Conservation (phyloP, 2,113 vertebrate species). For the Otolemur garnettii region DNA sequence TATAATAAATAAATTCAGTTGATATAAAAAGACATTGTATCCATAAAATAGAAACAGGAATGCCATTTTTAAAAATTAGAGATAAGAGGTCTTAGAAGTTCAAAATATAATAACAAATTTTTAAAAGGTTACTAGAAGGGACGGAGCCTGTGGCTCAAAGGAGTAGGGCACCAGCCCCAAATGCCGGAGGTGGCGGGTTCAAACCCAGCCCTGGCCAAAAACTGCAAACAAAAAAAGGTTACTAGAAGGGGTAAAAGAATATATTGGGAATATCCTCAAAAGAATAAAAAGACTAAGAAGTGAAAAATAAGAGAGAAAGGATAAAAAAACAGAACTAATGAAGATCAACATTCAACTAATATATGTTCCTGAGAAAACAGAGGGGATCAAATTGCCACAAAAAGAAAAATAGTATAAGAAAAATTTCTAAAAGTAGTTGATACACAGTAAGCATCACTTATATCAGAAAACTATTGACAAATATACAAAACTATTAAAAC, state of each 20-base stretch:
- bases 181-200: too few relatives aligned
- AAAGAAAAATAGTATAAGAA: constrained; percentile 55
- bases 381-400: neutral
- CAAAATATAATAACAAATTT: neutral
- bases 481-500: constrained; percentile 36
- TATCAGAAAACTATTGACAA: constrained; percentile 12
- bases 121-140: neutral
- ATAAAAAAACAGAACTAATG: constrained; percentile 2
- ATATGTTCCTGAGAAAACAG: neutral
- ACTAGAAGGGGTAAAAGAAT: constrained; percentile 20
- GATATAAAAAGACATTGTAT: neutral
- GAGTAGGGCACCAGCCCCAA: too few relatives aligned
- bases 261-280: constrained; percentile 28
- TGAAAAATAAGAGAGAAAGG: neutral
- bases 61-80: neutral
- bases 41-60: neutral
- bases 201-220: too few relatives aligned
- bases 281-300: neutral
- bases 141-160: too few relatives aligned
- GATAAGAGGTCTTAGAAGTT: constrained; percentile 31
- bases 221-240: neutral
- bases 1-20: constrained; percentile 9
- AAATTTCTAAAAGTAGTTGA: constrained; percentile 27
- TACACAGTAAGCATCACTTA: neutral
- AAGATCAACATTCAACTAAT: neutral